A percentile compares a stretch with the other conserved stretches of the same genome.
Evolutionary conservation across 2,888 invertebrate genomes (phyloP).

Genomic region (Agonopterix alstromeriana): DNA sequence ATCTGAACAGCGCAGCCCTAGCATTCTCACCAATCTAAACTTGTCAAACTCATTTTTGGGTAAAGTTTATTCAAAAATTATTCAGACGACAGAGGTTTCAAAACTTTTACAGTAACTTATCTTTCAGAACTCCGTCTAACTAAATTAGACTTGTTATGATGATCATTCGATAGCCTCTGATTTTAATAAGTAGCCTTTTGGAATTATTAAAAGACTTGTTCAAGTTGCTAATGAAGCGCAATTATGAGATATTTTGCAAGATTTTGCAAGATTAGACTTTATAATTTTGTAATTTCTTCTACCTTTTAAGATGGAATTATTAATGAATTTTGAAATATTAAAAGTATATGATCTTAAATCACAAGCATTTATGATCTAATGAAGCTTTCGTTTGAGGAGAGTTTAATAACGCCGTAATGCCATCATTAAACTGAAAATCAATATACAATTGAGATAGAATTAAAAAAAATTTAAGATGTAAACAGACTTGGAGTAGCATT

Average conservation of each 20-base stretch:
- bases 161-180: constrained; percentile 29
- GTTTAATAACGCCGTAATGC: too few species aligned
- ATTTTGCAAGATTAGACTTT: too few species aligned
- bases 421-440: too few species aligned
- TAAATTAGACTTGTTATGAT: constrained; percentile 55
- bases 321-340: too few species aligned
- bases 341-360: too few species aligned
- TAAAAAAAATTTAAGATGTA: too few species aligned
- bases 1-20: constrained; percentile 3
- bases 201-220: constrained; percentile 20
- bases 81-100: constrained; percentile 56
- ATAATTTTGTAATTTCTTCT: too few species aligned
- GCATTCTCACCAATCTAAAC: constrained; percentile 56
- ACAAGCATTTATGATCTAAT: too few species aligned
- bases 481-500: too few species aligned
- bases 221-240: neutral
- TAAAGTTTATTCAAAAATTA: constrained; percentile 26
- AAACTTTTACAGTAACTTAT: constrained; percentile 55
- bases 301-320: too few species aligned
- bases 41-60: constrained; percentile 55
- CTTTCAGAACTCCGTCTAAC: constrained; percentile 53
- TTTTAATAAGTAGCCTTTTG: constrained; percentile 19
- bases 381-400: too few species aligned
- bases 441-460: too few species aligned
- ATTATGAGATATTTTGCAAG: neutral